Evolutionary conservation across 2,888 invertebrate species (phyloP), one percentile per base, ranked within the genome.

Genomic region (Scotopteryx bipunctaria): DNA sequence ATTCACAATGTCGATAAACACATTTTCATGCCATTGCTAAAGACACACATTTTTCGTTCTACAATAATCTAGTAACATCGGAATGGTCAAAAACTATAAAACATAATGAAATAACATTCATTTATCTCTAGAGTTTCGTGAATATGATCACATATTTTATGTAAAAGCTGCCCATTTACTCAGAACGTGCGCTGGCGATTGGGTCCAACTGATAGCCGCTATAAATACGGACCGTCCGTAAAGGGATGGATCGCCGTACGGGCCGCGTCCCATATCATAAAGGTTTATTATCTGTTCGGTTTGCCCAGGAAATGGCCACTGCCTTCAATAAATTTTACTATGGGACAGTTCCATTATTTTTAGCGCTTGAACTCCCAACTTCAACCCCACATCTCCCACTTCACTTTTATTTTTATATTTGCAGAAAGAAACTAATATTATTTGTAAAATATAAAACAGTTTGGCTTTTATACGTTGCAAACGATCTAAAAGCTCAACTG

Each of bases 271-370:
- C 52, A 46, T 48, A 54, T 64, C 64, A 63, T 69, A 64, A 67
- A 57, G 56, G 61, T 76, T 71, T 73, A 69, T 37, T 66, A 56
- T 58, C 51, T 57, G 59, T 61, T 43, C 47, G 44, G 54, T 50
- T 40, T 41, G 13, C 45, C 36, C 42, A 33, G 54, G 57, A 50
- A 53, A 59, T 51, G 51, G 38, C 41, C 54, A 11, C 3, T 33
- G n/a, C 36, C 41, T 37, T 21, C 29, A 4, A 29, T 47, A 38
- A 23, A 43, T 53, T 52, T 37, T 4, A 49, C 23, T 42, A 11
- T 41, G n/a, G 17, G 16, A 21, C 9, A 11, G 23, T 23, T 23
- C 23, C 37, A 37, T 52, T 47, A 31, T 52, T 47, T 47, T 36
- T 9, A 50, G 31, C 23, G 3, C n/a, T 9, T 9, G 1, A 2